Percentiles rank a stretch among this genome's conserved stretches.
phyloP scores from a whole-genome alignment of 2,888 invertebrate genomes.

The Agriopis marginaria region DNA sequence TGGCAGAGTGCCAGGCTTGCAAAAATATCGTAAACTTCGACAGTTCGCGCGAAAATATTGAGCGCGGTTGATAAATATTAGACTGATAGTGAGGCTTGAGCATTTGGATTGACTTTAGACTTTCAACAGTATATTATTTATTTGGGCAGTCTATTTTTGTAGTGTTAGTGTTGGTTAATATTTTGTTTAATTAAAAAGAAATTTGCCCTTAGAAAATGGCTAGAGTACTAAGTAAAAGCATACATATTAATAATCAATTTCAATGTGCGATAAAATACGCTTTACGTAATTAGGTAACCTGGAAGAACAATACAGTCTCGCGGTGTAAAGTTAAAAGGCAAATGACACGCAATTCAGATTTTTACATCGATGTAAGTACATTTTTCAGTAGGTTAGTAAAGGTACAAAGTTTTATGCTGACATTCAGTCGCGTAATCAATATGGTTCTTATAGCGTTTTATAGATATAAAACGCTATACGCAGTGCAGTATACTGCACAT shows the following conservation, averaged over 20 bases:
- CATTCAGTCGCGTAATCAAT: constrained; percentile 13
- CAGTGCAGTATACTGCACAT: no score
- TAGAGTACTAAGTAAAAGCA: no score
- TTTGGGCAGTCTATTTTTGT: no score
- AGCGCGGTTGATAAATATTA: not conserved
- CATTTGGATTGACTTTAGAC: no score
- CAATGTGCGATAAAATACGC: not conserved
- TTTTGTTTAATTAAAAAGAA: no score
- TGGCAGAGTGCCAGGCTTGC: constrained; percentile 21
- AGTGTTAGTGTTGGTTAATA: no score
- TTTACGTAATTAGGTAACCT: not conserved
- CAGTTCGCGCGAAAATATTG: constrained; percentile 9
- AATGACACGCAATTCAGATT: not conserved
- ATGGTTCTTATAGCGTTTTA: not conserved
- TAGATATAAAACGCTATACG: no score
- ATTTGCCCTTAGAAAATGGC: no score
- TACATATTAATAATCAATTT: not conserved
- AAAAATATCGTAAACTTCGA: constrained; percentile 23
- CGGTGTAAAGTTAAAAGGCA: not conserved
- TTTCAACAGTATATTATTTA: no score
- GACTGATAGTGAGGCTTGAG: no score
- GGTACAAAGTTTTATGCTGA: constrained; percentile 19
- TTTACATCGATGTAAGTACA: not conserved
- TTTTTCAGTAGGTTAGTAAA: not conserved
- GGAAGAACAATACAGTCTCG: not conserved